These are phyloP conservation scores for Crotophaga sulcirostris DNA, from an alignment of 2,113 vertebrate genomes.

Conservation along the genomic window DNA sequence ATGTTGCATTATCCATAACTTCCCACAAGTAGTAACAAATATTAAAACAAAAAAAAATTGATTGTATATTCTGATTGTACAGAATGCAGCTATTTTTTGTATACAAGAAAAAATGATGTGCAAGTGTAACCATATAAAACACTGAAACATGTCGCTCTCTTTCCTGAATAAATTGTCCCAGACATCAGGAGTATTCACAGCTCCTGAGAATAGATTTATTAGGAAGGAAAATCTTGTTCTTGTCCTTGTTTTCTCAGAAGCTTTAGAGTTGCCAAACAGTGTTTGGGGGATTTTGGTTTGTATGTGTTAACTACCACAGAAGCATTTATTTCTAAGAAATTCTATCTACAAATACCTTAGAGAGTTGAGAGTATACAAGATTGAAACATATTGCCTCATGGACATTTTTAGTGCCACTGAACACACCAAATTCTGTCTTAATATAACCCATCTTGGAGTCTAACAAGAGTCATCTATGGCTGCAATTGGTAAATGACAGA, in stretches of 20 bases:
- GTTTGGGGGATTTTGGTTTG: neutral
- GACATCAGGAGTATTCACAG: neutral
- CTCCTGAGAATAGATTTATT: neutral
- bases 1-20: neutral
- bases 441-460: neutral
- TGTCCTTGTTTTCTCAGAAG: neutral
- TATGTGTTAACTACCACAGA: neutral
- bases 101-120: neutral
- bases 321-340: neutral
- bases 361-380: neutral
- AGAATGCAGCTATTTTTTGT: neutral
- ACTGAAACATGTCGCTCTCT: neutral
- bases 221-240: neutral
- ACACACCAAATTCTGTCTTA: neutral
- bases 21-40: neutral
- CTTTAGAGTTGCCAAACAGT: neutral
- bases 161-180: neutral
- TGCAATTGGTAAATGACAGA: neutral
- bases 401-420: neutral
- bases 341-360: neutral
- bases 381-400: neutral
- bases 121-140: neutral
- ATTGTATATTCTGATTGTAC: neutral
- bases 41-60: neutral
- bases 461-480: neutral